Evolutionary conservation across 53 echinoderm and acorn worm genomes (phyloP).

Genomic region (Antedon mediterranea): DNA sequence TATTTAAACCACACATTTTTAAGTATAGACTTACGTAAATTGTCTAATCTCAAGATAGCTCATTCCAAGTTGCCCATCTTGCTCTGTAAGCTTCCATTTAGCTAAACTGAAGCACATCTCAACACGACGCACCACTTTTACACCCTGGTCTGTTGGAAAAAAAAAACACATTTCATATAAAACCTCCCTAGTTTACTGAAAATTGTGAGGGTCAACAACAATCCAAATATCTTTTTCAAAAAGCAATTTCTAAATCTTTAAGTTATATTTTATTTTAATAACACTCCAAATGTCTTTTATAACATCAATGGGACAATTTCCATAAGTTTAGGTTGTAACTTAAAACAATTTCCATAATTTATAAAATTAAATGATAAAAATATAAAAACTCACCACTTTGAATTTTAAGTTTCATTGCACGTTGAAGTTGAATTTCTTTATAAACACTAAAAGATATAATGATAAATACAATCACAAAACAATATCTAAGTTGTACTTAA

Average conservation of each 20-base stretch:
- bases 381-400: slow-evolving; percentile 36
- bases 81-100: slow-evolving; percentile 90
- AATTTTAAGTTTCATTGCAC: slow-evolving; percentile 70
- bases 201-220: too few relatives aligned
- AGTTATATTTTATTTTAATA: too few relatives aligned
- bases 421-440: slow-evolving; percentile 83
- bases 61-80: slow-evolving; percentile 89
- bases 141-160: slow-evolving; percentile 41
- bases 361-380: background rate
- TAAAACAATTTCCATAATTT: too few relatives aligned
- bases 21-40: slow-evolving; percentile 55
- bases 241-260: too few relatives aligned
- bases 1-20: background rate
- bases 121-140: slow-evolving; percentile 47
- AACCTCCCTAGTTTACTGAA: too few relatives aligned
- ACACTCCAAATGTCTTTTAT: too few relatives aligned
- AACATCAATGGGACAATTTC: too few relatives aligned
- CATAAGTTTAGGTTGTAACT: too few relatives aligned
- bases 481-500: too few relatives aligned
- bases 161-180: too few relatives aligned
- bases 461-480: too few relatives aligned
- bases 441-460: slow-evolving; percentile 37
- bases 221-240: too few relatives aligned
- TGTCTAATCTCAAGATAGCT: slow-evolving; percentile 88
- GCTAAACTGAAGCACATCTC: slow-evolving; percentile 87